phyloP scores from a whole-genome alignment of 2,888 invertebrate genomes.

The Ferdinandea cuprea region DNA sequence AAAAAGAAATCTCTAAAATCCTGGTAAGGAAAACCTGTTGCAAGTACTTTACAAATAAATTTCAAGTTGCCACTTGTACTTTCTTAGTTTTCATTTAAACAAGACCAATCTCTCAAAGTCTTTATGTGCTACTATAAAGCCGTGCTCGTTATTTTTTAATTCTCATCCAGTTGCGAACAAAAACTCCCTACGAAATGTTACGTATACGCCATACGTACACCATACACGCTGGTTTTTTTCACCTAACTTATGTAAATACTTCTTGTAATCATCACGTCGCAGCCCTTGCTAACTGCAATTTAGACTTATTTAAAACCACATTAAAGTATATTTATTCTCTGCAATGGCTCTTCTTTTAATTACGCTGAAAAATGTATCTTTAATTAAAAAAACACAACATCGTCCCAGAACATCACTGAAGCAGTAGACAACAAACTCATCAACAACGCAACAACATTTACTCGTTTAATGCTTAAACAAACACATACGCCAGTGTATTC shows the following conservation, averaged over 20 bases:
- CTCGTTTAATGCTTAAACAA: constrained; percentile 5
- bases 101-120: too few relatives aligned
- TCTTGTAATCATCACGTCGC: too few relatives aligned
- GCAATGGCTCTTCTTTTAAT: constrained; percentile 6
- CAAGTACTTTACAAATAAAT: too few relatives aligned
- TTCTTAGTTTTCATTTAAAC: too few relatives aligned
- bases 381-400: constrained; percentile 27
- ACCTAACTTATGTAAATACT: not conserved
- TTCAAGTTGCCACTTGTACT: too few relatives aligned
- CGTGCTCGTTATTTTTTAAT: not conserved
- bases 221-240: not conserved
- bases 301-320: constrained; percentile 11
- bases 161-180: not conserved
- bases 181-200: not conserved
- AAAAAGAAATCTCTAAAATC: too few relatives aligned
- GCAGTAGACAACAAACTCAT: not conserved
- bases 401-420: not conserved
- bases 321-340: constrained; percentile 3
- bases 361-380: constrained; percentile 2
- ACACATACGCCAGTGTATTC: constrained; percentile 34
- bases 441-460: not conserved
- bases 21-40: too few relatives aligned
- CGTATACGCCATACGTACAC: not conserved
- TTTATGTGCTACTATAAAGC: too few relatives aligned
- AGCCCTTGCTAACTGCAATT: constrained; percentile 13